Percentiles rank a stretch among this genome's conserved stretches.
Evolutionary conservation across 1,140 invertebrate genomes (phyloP).

Genomic region (Chrysopa pallens): DNA sequence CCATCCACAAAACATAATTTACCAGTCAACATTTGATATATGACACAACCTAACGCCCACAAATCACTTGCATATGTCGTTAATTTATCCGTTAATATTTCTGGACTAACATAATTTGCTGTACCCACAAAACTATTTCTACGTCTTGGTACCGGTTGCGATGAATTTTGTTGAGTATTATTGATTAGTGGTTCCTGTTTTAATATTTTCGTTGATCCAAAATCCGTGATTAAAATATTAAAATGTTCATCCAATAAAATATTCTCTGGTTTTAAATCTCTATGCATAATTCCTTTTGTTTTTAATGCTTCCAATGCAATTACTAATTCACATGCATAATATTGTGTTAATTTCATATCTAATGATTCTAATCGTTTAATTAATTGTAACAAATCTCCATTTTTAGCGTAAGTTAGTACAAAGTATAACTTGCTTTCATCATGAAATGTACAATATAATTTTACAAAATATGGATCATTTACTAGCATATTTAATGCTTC

Average conservation of each 20-base stretch:
- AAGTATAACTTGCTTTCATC: constrained; percentile 87
- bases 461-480: constrained; percentile 69
- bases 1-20: constrained; percentile 79
- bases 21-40: constrained; percentile 94
- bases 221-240: constrained; percentile 95
- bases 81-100: constrained; percentile 69
- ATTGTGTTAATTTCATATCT: constrained; percentile 71
- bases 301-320: constrained; percentile 86
- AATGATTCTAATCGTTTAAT: constrained; percentile 85
- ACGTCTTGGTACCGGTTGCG: constrained; percentile 26
- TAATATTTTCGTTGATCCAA: constrained; percentile 87
- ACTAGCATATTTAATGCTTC: constrained; percentile 68
- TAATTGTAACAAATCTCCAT: constrained; percentile 82
- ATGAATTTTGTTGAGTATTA: constrained; percentile 16
- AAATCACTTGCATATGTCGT: constrained; percentile 74
- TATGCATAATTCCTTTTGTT: constrained; percentile 77
- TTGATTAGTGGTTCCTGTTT: constrained; percentile 20
- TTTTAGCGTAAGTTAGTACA: constrained; percentile 86
- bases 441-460: constrained; percentile 93
- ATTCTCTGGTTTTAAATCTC: constrained; percentile 83
- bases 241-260: constrained; percentile 81
- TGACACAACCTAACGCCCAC: constrained; percentile 96
- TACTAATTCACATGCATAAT: constrained; percentile 89
- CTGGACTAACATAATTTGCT: constrained; percentile 96
- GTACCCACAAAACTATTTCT: constrained; percentile 95